Percentiles rank a stretch among this genome's conserved stretches.
Conservation (phyloP, 1,140 invertebrate genomes). For the Rhopalosiphum padi region DNA sequence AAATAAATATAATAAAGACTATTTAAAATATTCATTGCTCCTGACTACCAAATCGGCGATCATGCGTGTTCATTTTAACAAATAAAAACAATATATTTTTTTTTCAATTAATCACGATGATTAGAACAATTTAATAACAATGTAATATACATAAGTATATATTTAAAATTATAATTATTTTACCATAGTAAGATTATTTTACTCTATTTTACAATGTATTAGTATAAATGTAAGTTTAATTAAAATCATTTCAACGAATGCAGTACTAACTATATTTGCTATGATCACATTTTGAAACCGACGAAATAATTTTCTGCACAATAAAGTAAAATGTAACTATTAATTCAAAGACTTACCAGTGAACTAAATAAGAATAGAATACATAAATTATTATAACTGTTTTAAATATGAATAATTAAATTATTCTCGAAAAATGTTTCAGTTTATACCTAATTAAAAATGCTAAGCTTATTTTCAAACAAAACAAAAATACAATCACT, state of each 20-base stretch:
- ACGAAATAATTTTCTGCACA: background rate
- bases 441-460: background rate
- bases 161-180: background rate
- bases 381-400: conserved; percentile 18
- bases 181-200: background rate
- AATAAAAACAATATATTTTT: background rate
- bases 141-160: background rate
- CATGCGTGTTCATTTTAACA: background rate
- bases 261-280: background rate
- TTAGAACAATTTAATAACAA: background rate
- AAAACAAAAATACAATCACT: conserved; percentile 9
- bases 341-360: conserved; percentile 14
- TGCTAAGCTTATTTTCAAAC: conserved; percentile 13
- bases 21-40: background rate
- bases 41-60: background rate
- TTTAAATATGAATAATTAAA: background rate
- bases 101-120: background rate
- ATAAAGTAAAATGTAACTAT: background rate
- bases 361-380: background rate
- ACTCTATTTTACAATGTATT: background rate
- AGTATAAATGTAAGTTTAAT: background rate
- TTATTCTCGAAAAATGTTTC: background rate
- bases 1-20: background rate
- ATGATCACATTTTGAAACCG: background rate
- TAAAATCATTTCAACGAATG: background rate